These are phyloP conservation scores for Nemurella pictetii DNA, from an alignment of 2,888 invertebrate genomes.

Conservation along the genomic window DNA sequence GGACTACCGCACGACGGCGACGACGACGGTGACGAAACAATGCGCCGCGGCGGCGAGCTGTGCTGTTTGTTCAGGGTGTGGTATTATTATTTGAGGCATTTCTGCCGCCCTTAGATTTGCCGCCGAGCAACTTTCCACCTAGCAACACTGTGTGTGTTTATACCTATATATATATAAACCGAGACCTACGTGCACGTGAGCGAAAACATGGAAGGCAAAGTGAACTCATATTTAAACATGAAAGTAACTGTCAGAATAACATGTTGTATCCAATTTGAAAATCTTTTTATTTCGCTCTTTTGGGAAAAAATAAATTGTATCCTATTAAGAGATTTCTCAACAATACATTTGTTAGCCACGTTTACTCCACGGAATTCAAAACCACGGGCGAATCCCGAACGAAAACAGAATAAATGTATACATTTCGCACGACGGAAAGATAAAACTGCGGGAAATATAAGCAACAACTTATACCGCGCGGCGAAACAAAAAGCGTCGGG, in stretches of 20 bases:
- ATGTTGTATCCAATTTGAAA: conserved; percentile 23
- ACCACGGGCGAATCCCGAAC: not conserved
- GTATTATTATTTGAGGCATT: not conserved
- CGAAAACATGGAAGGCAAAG: not conserved
- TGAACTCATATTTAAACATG: not conserved
- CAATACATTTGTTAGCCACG: conserved; percentile 27
- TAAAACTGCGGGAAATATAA: conserved; percentile 5
- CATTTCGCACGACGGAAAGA: conserved; percentile 13
- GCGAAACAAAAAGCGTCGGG: conserved; percentile 11
- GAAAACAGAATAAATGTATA: conserved; percentile 7
- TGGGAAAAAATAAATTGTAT: conserved; percentile 19
- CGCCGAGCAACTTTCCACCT: not conserved
- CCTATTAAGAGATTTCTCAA: conserved; percentile 28
- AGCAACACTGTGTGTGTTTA: no score
- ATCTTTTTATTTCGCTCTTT: conserved; percentile 15
- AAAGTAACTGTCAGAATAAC: conserved; percentile 6
- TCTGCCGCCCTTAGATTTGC: not conserved
- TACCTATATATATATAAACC: no score
- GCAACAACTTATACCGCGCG: not conserved
- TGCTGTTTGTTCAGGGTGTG: not conserved
- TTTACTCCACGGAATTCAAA: conserved; percentile 10
- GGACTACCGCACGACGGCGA: not conserved
- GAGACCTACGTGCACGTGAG: not conserved
- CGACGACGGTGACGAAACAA: not conserved
- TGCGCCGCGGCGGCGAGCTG: not conserved